These are phyloP conservation scores for Mechanitis messenoides DNA, from an alignment of 2,888 invertebrate species.

Conservation along the genomic window DNA sequence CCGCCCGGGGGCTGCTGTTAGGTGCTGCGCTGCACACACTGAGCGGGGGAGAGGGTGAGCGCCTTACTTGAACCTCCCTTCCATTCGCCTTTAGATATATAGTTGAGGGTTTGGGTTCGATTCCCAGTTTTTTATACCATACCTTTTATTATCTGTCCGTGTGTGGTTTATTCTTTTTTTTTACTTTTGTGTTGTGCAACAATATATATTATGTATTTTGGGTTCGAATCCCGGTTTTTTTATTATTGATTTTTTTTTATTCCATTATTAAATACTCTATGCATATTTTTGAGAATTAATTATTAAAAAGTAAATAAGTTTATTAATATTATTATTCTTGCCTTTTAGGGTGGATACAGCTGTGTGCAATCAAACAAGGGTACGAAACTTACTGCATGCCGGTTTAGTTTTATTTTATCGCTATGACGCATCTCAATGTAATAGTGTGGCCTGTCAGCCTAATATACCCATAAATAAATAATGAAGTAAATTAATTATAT, in stretches of 20 bases:
- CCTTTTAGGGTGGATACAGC: conserved; percentile 50
- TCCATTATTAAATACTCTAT: no score
- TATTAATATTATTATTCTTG: conserved; percentile 8
- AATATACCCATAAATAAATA: conserved; percentile 15
- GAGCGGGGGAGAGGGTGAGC: conserved; percentile 34
- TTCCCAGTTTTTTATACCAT: no score
- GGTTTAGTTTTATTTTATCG: conserved; percentile 63
- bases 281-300: no score
- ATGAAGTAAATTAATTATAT: conserved; percentile 20
- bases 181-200: no score
- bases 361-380: conserved; percentile 69
- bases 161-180: no score
- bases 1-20: conserved; percentile 96
- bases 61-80: background rate
- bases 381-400: conserved; percentile 65
- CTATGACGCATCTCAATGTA: conserved; percentile 56
- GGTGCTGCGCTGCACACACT: conserved; percentile 72
- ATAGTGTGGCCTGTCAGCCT: conserved; percentile 32
- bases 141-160: no score
- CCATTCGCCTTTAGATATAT: no score
- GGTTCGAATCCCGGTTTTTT: no score
- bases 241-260: no score
- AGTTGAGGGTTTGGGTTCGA: no score
- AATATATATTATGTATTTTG: no score
- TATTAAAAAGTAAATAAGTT: background rate